These are phyloP conservation scores for Limnephilus marmoratus DNA, from an alignment of 2,888 invertebrate species.

Conservation along the genomic window DNA sequence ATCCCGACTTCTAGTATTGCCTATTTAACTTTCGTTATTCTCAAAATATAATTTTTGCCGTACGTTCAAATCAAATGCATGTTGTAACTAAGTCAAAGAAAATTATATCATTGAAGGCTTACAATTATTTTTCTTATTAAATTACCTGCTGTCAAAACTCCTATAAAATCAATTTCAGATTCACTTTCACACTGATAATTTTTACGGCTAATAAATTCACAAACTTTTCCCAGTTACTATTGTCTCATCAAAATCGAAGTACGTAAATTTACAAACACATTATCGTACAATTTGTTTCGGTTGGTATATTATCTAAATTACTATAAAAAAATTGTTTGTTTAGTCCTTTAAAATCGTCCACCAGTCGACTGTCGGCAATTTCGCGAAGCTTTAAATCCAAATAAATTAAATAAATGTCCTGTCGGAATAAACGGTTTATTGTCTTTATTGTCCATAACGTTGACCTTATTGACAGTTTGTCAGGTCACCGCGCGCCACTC, in stretches of 20 bases:
- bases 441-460: neutral
- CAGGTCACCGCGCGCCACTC: neutral
- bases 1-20: no score
- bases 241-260: no score
- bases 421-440: neutral
- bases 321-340: no score
- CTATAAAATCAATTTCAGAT: neutral
- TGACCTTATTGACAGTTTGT: slow-evolving; percentile 15
- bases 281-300: no score
- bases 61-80: no score
- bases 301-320: no score
- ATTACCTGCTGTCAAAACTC: neutral
- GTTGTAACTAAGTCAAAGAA: no score
- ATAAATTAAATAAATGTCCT: neutral
- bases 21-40: no score
- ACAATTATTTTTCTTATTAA: neutral
- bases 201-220: no score
- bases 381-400: neutral
- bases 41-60: no score
- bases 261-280: no score
- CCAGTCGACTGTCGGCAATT: neutral
- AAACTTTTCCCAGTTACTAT: no score
- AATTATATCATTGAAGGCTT: neutral
- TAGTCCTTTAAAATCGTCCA: neutral
- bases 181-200: neutral